A percentile compares a stretch with the other conserved stretches of the same genome.
Conservation (phyloP, 2,888 invertebrate species). For the Anaspis maculata region DNA sequence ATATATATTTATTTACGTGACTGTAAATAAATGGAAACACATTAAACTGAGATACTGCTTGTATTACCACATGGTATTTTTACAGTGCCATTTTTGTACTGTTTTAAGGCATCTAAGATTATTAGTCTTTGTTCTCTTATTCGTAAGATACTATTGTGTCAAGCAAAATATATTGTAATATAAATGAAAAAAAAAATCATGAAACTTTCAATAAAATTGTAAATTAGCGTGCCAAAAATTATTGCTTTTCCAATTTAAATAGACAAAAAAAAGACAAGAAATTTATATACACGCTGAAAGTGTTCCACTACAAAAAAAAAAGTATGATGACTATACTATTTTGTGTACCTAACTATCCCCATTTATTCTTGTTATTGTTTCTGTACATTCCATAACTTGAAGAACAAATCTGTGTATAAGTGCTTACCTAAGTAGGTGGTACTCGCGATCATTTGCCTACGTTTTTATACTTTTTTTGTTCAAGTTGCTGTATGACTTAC, state of each 20-base stretch:
- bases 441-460: no score
- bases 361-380: no score
- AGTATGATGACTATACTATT: conserved; percentile 15
- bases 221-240: conserved; percentile 20
- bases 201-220: conserved; percentile 8
- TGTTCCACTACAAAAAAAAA: conserved; percentile 12
- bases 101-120: no score
- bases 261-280: no score
- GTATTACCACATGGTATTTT: conserved; percentile 25
- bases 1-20: no score
- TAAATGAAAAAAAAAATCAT: no score
- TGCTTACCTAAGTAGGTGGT: no score
- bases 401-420: no score
- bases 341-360: conserved; percentile 19
- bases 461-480: no score
- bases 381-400: no score
- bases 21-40: background rate
- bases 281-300: conserved; percentile 14
- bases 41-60: conserved; percentile 15
- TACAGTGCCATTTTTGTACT: conserved; percentile 30
- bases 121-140: no score
- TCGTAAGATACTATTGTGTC: conserved; percentile 23
- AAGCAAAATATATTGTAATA: conserved; percentile 12
- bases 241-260: conserved; percentile 16
- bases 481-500: no score